These are phyloP conservation scores for Cosmia trapezina DNA, from an alignment of 2,888 invertebrate genomes.

Conservation along the genomic window DNA sequence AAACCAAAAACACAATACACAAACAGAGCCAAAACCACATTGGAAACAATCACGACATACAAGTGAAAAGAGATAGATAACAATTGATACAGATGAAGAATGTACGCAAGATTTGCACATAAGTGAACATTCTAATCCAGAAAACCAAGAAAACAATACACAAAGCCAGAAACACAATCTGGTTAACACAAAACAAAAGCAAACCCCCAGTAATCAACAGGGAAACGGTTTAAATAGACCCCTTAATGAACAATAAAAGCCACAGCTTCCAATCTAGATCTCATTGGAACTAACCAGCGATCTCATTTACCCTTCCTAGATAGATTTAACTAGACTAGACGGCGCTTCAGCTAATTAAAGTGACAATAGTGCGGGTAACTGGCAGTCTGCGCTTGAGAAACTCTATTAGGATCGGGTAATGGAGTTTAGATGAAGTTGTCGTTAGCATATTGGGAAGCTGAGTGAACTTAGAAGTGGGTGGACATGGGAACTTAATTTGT, in stretches of 20 bases:
- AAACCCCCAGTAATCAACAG: constrained; percentile 24
- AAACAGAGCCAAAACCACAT: too few relatives aligned
- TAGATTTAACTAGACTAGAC: constrained; percentile 50
- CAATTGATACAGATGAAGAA: not conserved
- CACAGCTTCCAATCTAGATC: constrained; percentile 50
- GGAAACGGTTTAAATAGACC: constrained; percentile 30
- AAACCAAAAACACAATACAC: too few relatives aligned
- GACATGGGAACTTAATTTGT: constrained; percentile 6
- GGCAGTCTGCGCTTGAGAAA: constrained; percentile 34
- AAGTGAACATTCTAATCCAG: not conserved
- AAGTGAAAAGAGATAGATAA: not conserved
- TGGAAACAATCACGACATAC: too few relatives aligned
- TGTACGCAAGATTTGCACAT: not conserved
- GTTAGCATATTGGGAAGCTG: constrained; percentile 13
- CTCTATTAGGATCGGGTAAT: constrained; percentile 34
- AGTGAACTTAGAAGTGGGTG: constrained; percentile 4
- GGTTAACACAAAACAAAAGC: constrained; percentile 25
- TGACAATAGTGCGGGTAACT: constrained; percentile 49
- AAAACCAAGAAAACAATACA: not conserved
- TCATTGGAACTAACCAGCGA: constrained; percentile 47
- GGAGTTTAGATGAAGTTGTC: constrained; percentile 41
- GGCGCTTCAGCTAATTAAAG: constrained; percentile 55
- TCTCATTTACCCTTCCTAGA: constrained; percentile 51
- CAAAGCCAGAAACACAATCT: not conserved
- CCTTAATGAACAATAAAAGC: constrained; percentile 46